A percentile compares a stretch with the other conserved stretches of the same genome.
phyloP scores from a whole-genome alignment of 1,140 invertebrate species.

The Temnothorax curvispinosus region DNA sequence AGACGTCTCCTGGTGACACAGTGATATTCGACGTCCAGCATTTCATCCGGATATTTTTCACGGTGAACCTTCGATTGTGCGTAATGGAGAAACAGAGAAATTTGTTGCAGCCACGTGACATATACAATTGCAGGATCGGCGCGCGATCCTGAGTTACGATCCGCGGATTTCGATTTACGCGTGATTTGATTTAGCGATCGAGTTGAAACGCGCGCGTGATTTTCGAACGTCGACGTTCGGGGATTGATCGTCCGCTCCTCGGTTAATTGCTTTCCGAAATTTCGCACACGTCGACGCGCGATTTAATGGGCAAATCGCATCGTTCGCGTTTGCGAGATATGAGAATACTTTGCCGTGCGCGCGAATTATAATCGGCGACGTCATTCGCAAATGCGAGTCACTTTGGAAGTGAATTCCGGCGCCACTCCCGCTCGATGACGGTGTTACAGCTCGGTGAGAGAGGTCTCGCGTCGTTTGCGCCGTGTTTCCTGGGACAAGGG shows the following conservation, averaged over 20 bases:
- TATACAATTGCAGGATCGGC: slow-evolving; percentile 8
- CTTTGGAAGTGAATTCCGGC: background rate
- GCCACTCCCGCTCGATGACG: background rate
- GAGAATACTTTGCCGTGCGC: background rate
- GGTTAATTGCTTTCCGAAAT: slow-evolving; percentile 40
- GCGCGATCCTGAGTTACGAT: slow-evolving; percentile 44
- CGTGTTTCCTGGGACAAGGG: background rate
- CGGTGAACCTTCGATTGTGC: background rate
- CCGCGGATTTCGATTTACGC: slow-evolving; percentile 45
- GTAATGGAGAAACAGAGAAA: slow-evolving; percentile 16
- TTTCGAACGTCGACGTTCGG: slow-evolving; percentile 18
- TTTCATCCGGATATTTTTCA: slow-evolving; percentile 46
- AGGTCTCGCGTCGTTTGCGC: background rate
- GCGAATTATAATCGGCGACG: slow-evolving; percentile 4
- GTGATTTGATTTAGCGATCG: slow-evolving; percentile 50
- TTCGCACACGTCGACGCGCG: background rate
- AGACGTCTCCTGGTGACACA: slow-evolving; percentile 16
- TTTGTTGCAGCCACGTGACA: slow-evolving; percentile 6
- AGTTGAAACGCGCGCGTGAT: slow-evolving; percentile 8
- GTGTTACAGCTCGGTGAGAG: slow-evolving; percentile 5
- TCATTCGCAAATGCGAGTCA: background rate
- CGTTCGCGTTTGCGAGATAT: background rate
- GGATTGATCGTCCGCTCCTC: slow-evolving; percentile 34
- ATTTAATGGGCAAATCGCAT: slow-evolving; percentile 2
- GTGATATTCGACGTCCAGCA: slow-evolving; percentile 36